phyloP scores from a whole-genome alignment of 2,888 invertebrate species.

The Cerceris ruficornis region DNA sequence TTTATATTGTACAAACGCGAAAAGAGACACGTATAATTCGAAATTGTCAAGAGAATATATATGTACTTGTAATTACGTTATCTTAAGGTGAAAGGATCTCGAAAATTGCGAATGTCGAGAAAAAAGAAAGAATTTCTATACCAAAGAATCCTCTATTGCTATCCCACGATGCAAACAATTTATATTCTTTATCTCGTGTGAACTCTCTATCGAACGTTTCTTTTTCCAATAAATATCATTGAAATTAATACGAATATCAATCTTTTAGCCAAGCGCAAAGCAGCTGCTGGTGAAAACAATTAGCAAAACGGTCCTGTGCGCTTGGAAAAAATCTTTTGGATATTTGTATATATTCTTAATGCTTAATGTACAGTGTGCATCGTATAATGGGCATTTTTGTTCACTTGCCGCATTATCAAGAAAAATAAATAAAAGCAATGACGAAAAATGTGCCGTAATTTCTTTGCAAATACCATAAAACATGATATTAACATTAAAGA shows the following conservation, averaged over 20 bases:
- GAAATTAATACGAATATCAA: constrained; percentile 21
- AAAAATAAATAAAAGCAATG: constrained; percentile 52
- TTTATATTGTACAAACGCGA: constrained; percentile 54
- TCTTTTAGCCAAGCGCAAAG: constrained; percentile 12
- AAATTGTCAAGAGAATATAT: constrained; percentile 18
- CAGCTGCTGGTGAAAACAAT: constrained; percentile 16
- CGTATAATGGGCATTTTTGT: constrained; percentile 61
- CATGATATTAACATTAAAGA: too few species aligned
- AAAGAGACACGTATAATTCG: constrained; percentile 38
- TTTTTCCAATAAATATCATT: constrained; percentile 14
- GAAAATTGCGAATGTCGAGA: constrained; percentile 36
- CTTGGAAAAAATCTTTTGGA: constrained; percentile 40
- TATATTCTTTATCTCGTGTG: constrained; percentile 21
- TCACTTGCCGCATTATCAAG: constrained; percentile 54
- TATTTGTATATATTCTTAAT: constrained; percentile 62
- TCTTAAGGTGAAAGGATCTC: constrained; percentile 24
- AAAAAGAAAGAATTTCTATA: constrained; percentile 13
- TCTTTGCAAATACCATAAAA: not conserved
- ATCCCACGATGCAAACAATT: constrained; percentile 11
- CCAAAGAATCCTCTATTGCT: constrained; percentile 5
- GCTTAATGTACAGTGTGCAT: constrained; percentile 65
- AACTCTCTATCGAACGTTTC: constrained; percentile 10
- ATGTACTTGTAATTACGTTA: constrained; percentile 45
- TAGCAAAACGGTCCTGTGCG: constrained; percentile 15
- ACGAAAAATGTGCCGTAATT: constrained; percentile 3